A percentile compares a stretch with the other conserved stretches of the same genome.
Evolutionary conservation across 1,140 invertebrate species (phyloP).

Genomic region (Antheraea pernyi): DNA sequence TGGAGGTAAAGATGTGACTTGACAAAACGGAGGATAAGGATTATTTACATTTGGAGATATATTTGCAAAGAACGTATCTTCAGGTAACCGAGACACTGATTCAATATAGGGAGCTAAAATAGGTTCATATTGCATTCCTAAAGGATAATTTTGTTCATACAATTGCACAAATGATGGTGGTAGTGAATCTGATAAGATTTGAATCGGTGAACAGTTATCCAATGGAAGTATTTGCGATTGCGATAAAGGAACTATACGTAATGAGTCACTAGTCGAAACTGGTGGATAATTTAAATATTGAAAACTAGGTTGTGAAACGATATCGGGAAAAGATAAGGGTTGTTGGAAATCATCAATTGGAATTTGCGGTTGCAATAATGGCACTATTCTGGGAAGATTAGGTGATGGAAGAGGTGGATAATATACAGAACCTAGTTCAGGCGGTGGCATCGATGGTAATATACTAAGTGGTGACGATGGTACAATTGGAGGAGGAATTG

Average conservation of each 20-base stretch:
- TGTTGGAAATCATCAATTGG: background rate
- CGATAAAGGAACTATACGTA: conserved; percentile 1
- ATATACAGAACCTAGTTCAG: background rate
- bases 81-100: background rate
- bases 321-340: background rate
- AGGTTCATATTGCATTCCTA: background rate
- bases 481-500: background rate
- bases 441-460: background rate
- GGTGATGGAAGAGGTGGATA: background rate
- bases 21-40: background rate
- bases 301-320: background rate
- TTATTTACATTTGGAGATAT: background rate
- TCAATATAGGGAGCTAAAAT: background rate
- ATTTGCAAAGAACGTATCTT: background rate
- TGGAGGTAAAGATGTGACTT: conserved; percentile 1
- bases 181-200: background rate
- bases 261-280: background rate
- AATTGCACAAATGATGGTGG: background rate
- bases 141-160: background rate
- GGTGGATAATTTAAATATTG: conserved; percentile 1
- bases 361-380: background rate
- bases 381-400: background rate
- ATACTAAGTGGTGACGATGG: background rate
- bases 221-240: background rate
- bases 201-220: background rate